Evolutionary conservation across 1,140 invertebrate species (phyloP), one percentile per base, ranked within the genome.

Genomic region (Physella acuta): DNA sequence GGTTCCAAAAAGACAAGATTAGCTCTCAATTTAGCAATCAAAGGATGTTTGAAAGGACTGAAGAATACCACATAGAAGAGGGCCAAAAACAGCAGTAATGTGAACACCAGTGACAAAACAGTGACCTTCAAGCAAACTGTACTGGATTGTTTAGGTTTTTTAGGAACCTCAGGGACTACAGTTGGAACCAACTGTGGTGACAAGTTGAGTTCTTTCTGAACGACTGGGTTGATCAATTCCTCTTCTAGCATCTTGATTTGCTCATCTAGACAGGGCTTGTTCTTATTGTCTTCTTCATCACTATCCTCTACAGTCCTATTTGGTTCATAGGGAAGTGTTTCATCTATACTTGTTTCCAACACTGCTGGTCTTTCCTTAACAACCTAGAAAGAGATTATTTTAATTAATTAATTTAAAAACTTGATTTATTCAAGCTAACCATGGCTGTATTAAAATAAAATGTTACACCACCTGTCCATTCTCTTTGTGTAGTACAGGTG

Each of bases 171-270:
- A 26, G 74, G 56, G 30, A 52, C 34, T 24, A 51, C 67, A 34
- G 55, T 51, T 3, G 67, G 61, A 1, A 70, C 53, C 16, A 53
- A 17, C 24, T 60, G 44, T 71, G 71, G 53, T 66, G 37, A 58
- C 56, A 30, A 71, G 44, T 37, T 60, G 51, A 36, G 33, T 52
- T 56, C 52, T 49, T 44, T 68, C 36, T 16, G 72, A 55, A 70
- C 39, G 55, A 30, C 70, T 52, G 52, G 74, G 3, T 60, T 59
- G 51, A 65, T 62, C n/a, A 75, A 68, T n/a, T 75, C 58, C 24
- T 77, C 74, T 51, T 81, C 80, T 36, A 81, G 68, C 51, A 77
- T 72, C 58, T 73, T 75, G 30, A 81, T 75, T 70, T 81, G 77
- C 24, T 81, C 80, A 58, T 81, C 80, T 34, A 81, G 67, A n/a